Evolutionary conservation across 2,797 vertebrate genomes (phyloP).

Genomic region (Gallinago stenura): DNA sequence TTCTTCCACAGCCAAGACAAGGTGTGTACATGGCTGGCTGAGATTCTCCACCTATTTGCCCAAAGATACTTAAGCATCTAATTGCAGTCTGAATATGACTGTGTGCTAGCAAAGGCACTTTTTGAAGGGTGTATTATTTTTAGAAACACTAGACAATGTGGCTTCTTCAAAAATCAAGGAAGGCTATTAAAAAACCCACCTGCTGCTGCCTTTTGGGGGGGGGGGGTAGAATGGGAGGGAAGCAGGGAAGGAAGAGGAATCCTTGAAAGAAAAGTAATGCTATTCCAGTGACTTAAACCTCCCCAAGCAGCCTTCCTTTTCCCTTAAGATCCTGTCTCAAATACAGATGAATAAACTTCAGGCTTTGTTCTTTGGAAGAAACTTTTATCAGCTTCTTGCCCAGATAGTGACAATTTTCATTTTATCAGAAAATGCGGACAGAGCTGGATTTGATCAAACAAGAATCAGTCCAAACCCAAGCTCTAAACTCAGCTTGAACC

Average conservation of each 20-base stretch:
- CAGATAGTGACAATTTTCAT: not conserved
- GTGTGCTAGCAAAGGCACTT: not conserved
- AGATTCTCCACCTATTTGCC: not conserved
- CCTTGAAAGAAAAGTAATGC: not conserved
- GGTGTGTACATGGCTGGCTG: rapidly evolving
- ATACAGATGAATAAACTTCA: not conserved
- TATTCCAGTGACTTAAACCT: not conserved
- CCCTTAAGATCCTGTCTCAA: not conserved
- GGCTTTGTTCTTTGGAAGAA: not conserved
- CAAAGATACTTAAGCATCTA: not conserved
- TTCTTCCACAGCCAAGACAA: not conserved
- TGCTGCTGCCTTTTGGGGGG: not conserved
- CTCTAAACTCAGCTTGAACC: not conserved
- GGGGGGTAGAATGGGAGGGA: too few relatives aligned
- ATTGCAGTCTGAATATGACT: not conserved
- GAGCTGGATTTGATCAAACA: constrained; percentile 13
- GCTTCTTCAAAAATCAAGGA: not conserved
- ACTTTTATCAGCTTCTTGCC: not conserved
- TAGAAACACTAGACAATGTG: not conserved
- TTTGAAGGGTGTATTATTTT: not conserved
- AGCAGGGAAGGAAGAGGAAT: too few relatives aligned
- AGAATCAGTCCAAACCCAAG: not conserved
- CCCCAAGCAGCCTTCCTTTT: not conserved
- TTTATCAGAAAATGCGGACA: not conserved
- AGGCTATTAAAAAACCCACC: not conserved